Conservation (phyloP, 2,113 vertebrate genomes). For the Thermophis baileyi region DNA sequence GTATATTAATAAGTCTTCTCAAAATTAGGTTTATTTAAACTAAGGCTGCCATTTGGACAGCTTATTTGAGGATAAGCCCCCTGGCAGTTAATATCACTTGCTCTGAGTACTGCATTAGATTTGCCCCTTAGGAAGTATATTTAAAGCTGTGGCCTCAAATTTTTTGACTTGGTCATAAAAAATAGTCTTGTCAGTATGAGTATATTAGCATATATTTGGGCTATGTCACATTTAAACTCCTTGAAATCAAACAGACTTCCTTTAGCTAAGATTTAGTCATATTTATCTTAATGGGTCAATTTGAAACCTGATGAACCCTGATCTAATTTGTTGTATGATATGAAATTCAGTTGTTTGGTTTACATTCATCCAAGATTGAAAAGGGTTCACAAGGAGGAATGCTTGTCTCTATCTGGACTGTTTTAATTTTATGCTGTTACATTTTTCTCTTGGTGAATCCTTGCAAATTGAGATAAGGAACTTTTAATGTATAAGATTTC, state of each 20-base stretch:
- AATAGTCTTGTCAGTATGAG: neutral
- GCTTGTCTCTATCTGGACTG: constrained; percentile 24
- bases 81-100: neutral
- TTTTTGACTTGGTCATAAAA: neutral
- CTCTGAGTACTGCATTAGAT: neutral
- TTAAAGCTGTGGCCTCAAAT: neutral
- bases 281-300: neutral
- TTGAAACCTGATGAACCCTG: neutral
- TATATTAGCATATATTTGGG: constrained; percentile 1
- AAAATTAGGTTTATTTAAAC: neutral
- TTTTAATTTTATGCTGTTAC: constrained; percentile 22
- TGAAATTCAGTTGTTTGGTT: constrained; percentile 13
- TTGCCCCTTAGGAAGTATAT: neutral
- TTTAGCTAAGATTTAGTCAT: neutral
- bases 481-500: neutral
- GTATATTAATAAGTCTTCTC: neutral
- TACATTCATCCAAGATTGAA: neutral
- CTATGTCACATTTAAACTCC: neutral
- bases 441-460: constrained; percentile 19
- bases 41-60: neutral
- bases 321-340: constrained; percentile 13
- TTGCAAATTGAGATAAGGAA: constrained; percentile 16
- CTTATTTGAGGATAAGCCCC: neutral
- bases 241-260: neutral
- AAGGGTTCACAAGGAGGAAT: constrained; percentile 4